Percentiles rank a stretch among this genome's conserved stretches.
Conservation (phyloP, 2,797 vertebrate genomes). For the Heteromormyrus szaboi region DNA sequence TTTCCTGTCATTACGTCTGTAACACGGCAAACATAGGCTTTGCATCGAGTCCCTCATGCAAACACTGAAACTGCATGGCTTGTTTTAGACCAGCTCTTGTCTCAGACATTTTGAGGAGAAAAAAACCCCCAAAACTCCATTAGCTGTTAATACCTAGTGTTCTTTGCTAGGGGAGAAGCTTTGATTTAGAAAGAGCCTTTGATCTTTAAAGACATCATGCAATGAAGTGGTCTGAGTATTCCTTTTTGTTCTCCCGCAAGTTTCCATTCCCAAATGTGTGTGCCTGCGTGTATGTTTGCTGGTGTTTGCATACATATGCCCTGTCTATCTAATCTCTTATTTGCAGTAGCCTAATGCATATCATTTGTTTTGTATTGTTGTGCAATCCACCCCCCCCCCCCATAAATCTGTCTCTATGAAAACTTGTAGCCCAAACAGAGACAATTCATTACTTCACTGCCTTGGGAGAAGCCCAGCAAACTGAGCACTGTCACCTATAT, state of each 20-base stretch:
- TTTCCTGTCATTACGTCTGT: not conserved
- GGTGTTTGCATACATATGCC: not conserved
- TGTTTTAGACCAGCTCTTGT: not conserved
- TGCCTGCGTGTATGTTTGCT: not conserved
- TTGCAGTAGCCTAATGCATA: not conserved
- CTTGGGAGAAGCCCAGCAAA: not conserved
- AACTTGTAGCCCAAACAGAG: not conserved
- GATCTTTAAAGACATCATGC: not conserved
- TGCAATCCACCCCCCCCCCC: not conserved
- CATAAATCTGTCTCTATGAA: not conserved
- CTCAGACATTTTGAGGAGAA: not conserved
- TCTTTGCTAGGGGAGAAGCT: not conserved
- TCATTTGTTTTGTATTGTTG: not conserved
- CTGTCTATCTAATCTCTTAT: not conserved
- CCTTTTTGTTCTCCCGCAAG: not conserved
- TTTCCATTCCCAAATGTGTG: not conserved
- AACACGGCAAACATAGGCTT: not conserved
- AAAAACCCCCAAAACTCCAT: not conserved
- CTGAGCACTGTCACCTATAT: not conserved
- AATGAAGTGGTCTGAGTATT: not conserved
- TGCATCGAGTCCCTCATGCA: not conserved
- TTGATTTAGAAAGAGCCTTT: not conserved
- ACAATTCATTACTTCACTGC: not conserved
- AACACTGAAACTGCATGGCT: not conserved
- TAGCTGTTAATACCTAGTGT: not conserved